A percentile compares a stretch with the other conserved stretches of the same genome.
Conservation (phyloP, 2,797 vertebrate genomes). For the Macrochelys suwanniensis region DNA sequence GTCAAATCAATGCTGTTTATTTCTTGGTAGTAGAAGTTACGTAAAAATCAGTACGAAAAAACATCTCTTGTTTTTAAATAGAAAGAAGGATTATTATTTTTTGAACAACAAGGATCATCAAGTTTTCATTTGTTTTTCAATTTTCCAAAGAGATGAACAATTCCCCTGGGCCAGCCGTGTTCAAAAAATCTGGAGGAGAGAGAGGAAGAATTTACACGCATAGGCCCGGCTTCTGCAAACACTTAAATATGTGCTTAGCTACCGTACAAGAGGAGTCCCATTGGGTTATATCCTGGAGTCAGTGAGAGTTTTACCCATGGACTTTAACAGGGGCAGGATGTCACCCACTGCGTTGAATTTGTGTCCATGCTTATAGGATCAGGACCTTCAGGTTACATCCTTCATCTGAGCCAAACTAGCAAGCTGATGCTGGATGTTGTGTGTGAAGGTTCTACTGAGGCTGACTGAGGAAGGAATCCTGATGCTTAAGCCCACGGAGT, state of each 20-base stretch:
- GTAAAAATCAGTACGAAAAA: constrained; percentile 18
- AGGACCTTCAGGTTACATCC: not conserved
- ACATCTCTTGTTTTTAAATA: constrained; percentile 55
- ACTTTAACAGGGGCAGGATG: constrained; percentile 2
- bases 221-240: not conserved
- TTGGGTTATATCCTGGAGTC: constrained; percentile 28
- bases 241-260: not conserved
- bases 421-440: not conserved
- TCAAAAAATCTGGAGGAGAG: not conserved
- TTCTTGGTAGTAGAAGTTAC: constrained; percentile 50
- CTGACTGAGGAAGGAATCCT: not conserved
- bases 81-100: constrained; percentile 42
- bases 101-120: constrained; percentile 50
- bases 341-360: not conserved
- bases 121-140: constrained; percentile 45
- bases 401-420: not conserved
- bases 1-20: constrained; percentile 55
- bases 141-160: constrained; percentile 22
- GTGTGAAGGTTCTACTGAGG: not conserved
- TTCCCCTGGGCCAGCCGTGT: constrained; percentile 32
- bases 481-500: not conserved
- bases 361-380: not conserved
- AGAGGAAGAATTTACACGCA: constrained; percentile 13
- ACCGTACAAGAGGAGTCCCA: not conserved
- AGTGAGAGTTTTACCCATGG: not conserved